Percentiles rank a stretch among this genome's conserved stretches.
Conservation (phyloP, 1,140 invertebrate species). For the Meloidogyne hapla region DNA sequence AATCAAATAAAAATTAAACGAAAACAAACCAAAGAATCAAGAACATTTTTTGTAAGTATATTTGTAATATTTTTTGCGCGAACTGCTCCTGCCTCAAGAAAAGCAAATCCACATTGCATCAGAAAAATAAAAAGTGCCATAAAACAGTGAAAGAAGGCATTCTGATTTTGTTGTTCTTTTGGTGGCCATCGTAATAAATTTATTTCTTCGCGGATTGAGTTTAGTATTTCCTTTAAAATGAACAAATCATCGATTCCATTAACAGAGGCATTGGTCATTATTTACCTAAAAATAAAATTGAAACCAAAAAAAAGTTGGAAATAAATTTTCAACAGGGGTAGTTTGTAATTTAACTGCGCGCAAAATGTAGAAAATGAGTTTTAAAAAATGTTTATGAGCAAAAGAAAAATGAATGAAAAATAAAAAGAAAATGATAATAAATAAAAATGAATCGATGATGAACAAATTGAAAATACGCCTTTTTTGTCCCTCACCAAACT, state of each 20-base stretch:
- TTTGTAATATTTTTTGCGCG: slow-evolving; percentile 69
- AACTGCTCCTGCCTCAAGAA: slow-evolving; percentile 70
- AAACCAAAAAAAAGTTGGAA: not conserved
- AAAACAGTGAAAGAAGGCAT: slow-evolving; percentile 50
- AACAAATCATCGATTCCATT: not conserved
- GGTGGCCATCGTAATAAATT: not conserved
- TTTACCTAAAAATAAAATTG: not conserved
- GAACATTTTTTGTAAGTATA: slow-evolving; percentile 67
- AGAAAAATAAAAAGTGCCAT: slow-evolving; percentile 60
- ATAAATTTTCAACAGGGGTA: not conserved
- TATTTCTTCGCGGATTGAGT: not conserved
- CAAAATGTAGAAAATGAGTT: not conserved
- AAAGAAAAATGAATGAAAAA: not conserved
- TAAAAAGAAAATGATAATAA: not conserved
- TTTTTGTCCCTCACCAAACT: not conserved
- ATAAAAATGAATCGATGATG: not conserved
- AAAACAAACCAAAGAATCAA: not conserved
- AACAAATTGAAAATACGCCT: not conserved
- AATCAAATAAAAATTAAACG: slow-evolving; percentile 42
- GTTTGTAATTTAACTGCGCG: not conserved
- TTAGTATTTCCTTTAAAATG: not conserved
- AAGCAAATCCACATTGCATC: slow-evolving; percentile 71
- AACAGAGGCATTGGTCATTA: not conserved
- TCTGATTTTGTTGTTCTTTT: slow-evolving; percentile 31
- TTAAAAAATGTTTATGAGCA: not conserved